A percentile compares a stretch with the other conserved stretches of the same genome.
These are phyloP conservation scores for Helicoverpa armigera DNA, from an alignment of 1,140 invertebrate species.

Conservation along the genomic window DNA sequence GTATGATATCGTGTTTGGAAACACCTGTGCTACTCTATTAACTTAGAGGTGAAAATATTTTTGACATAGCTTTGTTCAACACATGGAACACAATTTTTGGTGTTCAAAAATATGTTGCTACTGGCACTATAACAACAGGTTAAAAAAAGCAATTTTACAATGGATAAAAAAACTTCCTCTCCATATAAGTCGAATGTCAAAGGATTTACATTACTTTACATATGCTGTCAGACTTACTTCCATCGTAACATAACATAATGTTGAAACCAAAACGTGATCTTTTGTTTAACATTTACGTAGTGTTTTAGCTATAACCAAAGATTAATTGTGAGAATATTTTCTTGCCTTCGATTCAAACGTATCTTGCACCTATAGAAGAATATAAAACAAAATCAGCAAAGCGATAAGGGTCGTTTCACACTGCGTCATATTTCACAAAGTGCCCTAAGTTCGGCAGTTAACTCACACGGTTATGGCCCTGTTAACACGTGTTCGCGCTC, in stretches of 20 bases:
- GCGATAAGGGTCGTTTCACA: conserved; percentile 76
- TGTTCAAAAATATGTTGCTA: too few relatives aligned
- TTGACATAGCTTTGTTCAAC: conserved; percentile 2
- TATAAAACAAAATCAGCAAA: conserved; percentile 71
- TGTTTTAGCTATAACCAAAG: not conserved
- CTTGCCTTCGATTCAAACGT: not conserved
- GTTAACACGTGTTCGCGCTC: conserved; percentile 82
- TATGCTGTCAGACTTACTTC: too few relatives aligned
- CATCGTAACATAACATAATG: too few relatives aligned
- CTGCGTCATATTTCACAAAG: conserved; percentile 84
- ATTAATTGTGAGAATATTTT: not conserved
- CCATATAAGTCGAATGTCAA: too few relatives aligned
- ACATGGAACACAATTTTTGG: not conserved
- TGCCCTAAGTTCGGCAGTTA: conserved; percentile 84
- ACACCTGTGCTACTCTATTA: conserved; percentile 59
- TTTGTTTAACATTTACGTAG: too few relatives aligned
- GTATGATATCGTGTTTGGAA: conserved; percentile 52
- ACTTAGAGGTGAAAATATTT: conserved; percentile 14
- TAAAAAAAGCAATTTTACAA: too few relatives aligned
- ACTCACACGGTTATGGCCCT: conserved; percentile 81
- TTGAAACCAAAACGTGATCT: too few relatives aligned
- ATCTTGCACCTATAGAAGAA: conserved; percentile 6
- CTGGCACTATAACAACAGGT: too few relatives aligned
- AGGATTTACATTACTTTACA: too few relatives aligned
- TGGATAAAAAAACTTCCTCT: too few relatives aligned